Conservation (phyloP, 2,888 invertebrate genomes). For the Gnatocerus cornutus region DNA sequence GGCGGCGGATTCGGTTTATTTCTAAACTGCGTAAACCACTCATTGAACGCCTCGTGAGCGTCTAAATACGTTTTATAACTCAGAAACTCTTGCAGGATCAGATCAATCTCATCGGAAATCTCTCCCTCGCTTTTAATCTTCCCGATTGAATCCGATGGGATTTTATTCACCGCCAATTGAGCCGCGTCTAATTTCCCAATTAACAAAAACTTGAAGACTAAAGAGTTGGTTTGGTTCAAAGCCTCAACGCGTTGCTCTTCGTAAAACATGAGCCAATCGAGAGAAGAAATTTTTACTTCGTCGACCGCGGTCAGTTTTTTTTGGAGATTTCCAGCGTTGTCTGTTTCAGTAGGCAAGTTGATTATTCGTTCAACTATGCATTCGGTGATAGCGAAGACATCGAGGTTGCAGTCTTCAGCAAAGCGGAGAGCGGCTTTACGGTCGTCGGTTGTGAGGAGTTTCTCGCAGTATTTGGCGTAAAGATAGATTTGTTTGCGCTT, state of each 20-base stretch:
- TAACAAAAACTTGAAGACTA: conserved; percentile 89
- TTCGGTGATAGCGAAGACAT: conserved; percentile 89
- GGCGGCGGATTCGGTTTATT: conserved; percentile 84
- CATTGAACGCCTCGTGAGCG: conserved; percentile 89
- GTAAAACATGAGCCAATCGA: conserved; percentile 92
- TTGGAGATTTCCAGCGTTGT: conserved; percentile 64
- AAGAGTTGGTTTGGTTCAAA: conserved; percentile 89
- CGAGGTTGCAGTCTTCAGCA: conserved; percentile 83
- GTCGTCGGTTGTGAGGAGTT: conserved; percentile 78
- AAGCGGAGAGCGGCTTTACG: conserved; percentile 80
- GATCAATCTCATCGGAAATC: conserved; percentile 71
- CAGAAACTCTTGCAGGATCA: conserved; percentile 85
- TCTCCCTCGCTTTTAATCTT: conserved; percentile 72
- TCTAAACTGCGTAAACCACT: conserved; percentile 90
- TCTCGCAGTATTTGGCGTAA: conserved; percentile 82
- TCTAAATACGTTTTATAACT: conserved; percentile 91
- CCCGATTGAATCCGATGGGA: conserved; percentile 79
- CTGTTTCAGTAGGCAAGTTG: conserved; percentile 68
- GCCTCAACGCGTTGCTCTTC: conserved; percentile 86
- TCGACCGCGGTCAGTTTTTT: conserved; percentile 78
- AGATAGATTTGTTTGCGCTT: conserved; percentile 74
- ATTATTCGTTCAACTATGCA: conserved; percentile 87
- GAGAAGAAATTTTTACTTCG: conserved; percentile 81
- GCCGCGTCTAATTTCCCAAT: conserved; percentile 89
- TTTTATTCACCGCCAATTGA: conserved; percentile 82